phyloP scores from a whole-genome alignment of 2,113 vertebrate genomes.

The Sapajus apella region DNA sequence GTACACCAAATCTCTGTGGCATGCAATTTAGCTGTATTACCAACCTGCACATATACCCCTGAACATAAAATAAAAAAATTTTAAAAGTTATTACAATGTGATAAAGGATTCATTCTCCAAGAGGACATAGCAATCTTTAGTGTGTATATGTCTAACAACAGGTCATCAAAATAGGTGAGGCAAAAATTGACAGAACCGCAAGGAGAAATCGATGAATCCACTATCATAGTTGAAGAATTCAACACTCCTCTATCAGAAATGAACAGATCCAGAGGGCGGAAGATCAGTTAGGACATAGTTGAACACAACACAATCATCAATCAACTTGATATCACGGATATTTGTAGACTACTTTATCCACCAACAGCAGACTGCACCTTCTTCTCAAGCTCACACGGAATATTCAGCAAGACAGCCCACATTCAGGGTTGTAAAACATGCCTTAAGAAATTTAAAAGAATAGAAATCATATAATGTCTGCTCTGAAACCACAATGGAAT shows the following conservation, averaged over 20 bases:
- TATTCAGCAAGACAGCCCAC: background rate
- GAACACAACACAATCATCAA: background rate
- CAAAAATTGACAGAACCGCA: background rate
- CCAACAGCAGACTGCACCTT: background rate
- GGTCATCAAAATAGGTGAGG: background rate
- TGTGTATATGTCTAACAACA: too few species aligned
- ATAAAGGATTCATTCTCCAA: background rate
- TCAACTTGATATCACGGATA: background rate
- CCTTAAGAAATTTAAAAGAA: background rate
- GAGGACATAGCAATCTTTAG: background rate
- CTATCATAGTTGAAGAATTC: background rate
- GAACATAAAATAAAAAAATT: too few species aligned
- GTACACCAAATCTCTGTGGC: too few species aligned
- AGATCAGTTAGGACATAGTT: background rate
- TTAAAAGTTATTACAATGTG: too few species aligned
- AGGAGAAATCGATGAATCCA: background rate
- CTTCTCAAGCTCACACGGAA: background rate
- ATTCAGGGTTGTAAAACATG: background rate
- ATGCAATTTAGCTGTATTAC: too few species aligned
- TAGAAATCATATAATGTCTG: background rate
- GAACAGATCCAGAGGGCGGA: background rate
- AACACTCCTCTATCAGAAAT: background rate
- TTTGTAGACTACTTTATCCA: background rate
- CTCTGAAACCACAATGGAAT: background rate
- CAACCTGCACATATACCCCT: too few species aligned